A percentile compares a stretch with the other conserved stretches of the same genome.
These are phyloP conservation scores for Notamacropus eugenii DNA, from an alignment of 2,797 vertebrate species.

Conservation along the genomic window DNA sequence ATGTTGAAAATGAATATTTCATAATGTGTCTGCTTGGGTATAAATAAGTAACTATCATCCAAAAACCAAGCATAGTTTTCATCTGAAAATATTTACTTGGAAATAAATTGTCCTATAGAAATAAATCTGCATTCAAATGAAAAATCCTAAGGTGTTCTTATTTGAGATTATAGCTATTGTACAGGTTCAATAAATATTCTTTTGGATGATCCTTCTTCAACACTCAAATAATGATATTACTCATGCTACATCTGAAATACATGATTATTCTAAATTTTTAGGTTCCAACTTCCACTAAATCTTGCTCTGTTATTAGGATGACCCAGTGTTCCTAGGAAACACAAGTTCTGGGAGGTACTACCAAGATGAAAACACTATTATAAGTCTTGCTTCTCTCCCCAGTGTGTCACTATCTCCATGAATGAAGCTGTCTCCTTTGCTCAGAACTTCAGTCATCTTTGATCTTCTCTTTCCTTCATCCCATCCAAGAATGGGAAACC, in stretches of 20 bases:
- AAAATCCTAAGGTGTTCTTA: conserved; percentile 41
- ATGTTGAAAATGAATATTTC: conserved; percentile 75
- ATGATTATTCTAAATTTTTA: background rate
- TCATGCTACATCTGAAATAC: conserved; percentile 1
- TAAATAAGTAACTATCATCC: conserved; percentile 55
- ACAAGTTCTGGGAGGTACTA: background rate
- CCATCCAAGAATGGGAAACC: background rate
- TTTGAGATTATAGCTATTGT: conserved; percentile 12
- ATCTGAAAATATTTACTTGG: conserved; percentile 66
- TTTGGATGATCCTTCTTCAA: conserved; percentile 21
- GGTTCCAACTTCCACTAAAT: background rate
- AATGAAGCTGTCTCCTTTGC: background rate
- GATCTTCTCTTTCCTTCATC: background rate
- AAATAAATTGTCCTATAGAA: conserved; percentile 48
- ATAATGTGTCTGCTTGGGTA: conserved; percentile 44
- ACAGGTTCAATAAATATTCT: conserved; percentile 36
- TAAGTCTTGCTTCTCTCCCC: background rate
- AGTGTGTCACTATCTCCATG: background rate
- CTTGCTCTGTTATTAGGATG: background rate
- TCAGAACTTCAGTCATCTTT: background rate
- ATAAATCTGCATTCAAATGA: conserved; percentile 49
- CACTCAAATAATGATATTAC: background rate
- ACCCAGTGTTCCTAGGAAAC: background rate
- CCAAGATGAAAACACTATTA: background rate
- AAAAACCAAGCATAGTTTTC: conserved; percentile 55